Evolutionary conservation across 2,113 vertebrate genomes (phyloP), one percentile per base, ranked within the genome.

Genomic region (Forbesichthys papilliferus): DNA sequence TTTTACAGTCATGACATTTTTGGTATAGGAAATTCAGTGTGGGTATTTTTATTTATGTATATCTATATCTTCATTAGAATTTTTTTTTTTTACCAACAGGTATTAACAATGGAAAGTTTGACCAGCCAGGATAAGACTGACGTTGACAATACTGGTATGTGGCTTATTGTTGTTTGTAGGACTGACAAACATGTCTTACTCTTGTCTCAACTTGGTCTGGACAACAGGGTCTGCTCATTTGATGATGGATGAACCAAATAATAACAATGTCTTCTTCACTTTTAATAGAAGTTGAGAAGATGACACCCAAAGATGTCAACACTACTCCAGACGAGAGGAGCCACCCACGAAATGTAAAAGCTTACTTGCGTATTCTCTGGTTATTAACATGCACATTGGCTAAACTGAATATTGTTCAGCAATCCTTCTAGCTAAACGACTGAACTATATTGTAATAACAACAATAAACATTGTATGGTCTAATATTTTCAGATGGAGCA

Each of bases 321-420:
- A 52, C 36, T 9, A 42, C 7, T 53, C 18, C 63, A 52, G 4
- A 42, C 11, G 68, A 79, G 20, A 58, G 61, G 53, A 61, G 33
- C 27, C 74, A 75, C 12, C 27, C 52, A 9, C 73, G 77, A 20
- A 48, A 61, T 42, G 91, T 90, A 78, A 82, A 83, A 66, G 48
- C 49, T 12, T 61, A 3, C 33, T 13, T 11, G 1, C 10, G 47
- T 34, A 34, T 33, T 57, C 65, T 18, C 56, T 8, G 33, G 3
- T 33, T 33, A 33, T 58, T 58, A 33, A 49, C 0, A 48, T 18
- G n/a, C 10, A 11, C 49, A 65, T 27, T 1, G 6, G 3, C 16
- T 18, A 36, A 27, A 11, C 0, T 2, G 6, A 3, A 11, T 27
- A n/a, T 54, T 14, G 5, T 54, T 8, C 42, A 1, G 36, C 4